phyloP scores from a whole-genome alignment of 2,113 vertebrate species.

The Alethe diademata region DNA sequence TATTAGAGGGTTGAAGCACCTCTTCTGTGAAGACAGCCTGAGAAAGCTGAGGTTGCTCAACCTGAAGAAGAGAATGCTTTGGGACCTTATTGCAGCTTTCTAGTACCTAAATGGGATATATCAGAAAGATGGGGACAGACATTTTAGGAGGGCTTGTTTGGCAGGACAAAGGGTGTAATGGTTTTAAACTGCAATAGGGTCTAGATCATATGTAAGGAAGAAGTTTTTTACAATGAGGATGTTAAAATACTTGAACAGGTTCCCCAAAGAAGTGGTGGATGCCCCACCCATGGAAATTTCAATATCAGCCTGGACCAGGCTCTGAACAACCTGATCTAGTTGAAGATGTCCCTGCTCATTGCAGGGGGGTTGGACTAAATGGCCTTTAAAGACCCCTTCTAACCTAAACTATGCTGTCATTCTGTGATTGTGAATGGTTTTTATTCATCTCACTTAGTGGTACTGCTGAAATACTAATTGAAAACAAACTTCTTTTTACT shows the following conservation, averaged over 20 bases:
- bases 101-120: not conserved
- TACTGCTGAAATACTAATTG: not conserved
- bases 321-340: not conserved
- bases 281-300: not conserved
- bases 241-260: not conserved
- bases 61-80: not conserved
- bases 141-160: not conserved
- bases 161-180: not conserved
- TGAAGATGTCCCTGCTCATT: not conserved
- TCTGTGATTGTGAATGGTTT: not conserved
- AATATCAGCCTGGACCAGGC: not conserved
- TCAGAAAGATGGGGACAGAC: not conserved
- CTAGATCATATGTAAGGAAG: not conserved
- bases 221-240: not conserved
- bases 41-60: not conserved
- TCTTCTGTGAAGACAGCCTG: not conserved
- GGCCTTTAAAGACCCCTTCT: not conserved
- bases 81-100: not conserved
- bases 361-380: not conserved
- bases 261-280: not conserved
- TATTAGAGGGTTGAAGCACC: not conserved
- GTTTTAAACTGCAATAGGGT: not conserved
- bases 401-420: not conserved
- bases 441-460: not conserved
- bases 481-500: not conserved